Conservation (phyloP, 2,888 invertebrate genomes). For the Stomorhina lunata region DNA sequence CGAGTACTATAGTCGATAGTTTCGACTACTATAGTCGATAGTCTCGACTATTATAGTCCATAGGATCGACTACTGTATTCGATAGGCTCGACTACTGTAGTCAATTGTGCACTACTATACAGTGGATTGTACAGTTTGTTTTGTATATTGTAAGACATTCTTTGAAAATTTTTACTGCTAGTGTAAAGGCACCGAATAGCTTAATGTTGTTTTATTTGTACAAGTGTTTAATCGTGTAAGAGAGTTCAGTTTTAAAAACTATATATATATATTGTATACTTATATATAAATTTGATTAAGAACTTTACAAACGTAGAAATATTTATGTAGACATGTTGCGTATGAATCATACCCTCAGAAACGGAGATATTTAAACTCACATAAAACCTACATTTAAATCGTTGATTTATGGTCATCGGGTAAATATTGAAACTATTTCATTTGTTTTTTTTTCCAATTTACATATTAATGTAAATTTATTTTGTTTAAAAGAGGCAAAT, state of each 20-base stretch:
- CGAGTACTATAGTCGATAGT: too few relatives aligned
- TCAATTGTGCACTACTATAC: too few relatives aligned
- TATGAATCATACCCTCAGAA: neutral
- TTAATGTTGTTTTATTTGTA: neutral
- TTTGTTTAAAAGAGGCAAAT: neutral
- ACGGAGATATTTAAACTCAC: neutral
- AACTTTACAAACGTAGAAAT: conserved; percentile 36
- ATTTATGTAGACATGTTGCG: too few relatives aligned
- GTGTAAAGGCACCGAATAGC: neutral
- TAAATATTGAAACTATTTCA: conserved; percentile 3
- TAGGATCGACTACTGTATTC: too few relatives aligned
- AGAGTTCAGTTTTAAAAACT: conserved; percentile 26
- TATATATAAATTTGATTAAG: conserved; percentile 53
- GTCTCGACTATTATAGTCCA: too few relatives aligned
- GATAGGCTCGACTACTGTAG: too few relatives aligned
- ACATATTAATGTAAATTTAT: conserved; percentile 8
- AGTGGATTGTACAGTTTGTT: too few relatives aligned
- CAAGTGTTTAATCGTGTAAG: neutral
- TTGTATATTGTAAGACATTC: too few relatives aligned
- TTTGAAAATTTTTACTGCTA: neutral
- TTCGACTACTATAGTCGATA: too few relatives aligned
- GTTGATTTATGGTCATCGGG: conserved; percentile 45
- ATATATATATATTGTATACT: too few relatives aligned
- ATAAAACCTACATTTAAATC: conserved; percentile 37
- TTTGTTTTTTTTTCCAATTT: conserved; percentile 18